A percentile compares a stretch with the other conserved stretches of the same genome.
phyloP scores from a whole-genome alignment of 92 coral and sea anemone species.

The Paragorgia papillata region DNA sequence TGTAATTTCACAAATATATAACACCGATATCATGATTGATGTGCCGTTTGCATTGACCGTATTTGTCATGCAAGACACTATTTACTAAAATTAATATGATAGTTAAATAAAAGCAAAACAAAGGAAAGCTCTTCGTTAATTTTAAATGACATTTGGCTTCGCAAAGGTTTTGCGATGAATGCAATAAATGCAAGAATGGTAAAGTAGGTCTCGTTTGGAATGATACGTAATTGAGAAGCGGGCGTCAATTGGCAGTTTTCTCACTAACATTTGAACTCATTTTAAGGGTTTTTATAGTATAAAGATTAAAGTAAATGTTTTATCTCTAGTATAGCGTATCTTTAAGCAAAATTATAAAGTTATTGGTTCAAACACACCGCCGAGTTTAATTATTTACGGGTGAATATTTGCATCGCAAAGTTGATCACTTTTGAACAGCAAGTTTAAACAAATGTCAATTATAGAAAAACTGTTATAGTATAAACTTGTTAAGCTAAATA shows the following conservation, averaged over 20 bases:
- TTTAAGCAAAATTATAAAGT: conserved; percentile 15
- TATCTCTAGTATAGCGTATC: background rate
- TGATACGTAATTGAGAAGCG: no score
- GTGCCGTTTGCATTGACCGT: no score
- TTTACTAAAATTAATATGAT: background rate
- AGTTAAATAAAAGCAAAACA: background rate
- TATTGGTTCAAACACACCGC: conserved; percentile 27
- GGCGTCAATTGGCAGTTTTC: no score
- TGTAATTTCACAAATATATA: no score
- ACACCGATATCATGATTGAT: no score
- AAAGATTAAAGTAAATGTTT: background rate
- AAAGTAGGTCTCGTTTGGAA: background rate
- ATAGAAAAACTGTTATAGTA: conserved; percentile 11
- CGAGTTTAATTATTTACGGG: conserved; percentile 24
- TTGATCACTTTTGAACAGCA: background rate
- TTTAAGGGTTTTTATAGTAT: background rate
- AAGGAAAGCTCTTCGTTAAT: background rate
- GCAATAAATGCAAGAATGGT: background rate
- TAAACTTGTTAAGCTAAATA: conserved; percentile 15
- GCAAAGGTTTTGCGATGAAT: background rate
- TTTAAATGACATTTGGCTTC: background rate
- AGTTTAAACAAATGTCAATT: conserved; percentile 33
- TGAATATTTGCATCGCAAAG: background rate
- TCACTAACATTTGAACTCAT: background rate
- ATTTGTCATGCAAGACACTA: no score